Conservation (phyloP, 2,113 vertebrate species). For the Tretioscincus oriximinensis region DNA sequence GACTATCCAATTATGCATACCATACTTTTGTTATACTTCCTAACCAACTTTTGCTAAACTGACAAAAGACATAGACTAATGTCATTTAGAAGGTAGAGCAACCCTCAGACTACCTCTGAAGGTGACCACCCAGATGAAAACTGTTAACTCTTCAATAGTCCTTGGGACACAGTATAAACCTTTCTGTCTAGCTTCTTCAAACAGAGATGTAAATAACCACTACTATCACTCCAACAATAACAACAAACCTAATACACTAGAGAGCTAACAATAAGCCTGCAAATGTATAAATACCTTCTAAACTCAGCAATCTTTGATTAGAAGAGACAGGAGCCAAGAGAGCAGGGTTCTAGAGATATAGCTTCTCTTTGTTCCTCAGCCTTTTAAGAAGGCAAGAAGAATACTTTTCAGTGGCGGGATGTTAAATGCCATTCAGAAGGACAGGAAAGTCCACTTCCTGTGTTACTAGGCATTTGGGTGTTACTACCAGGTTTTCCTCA, state of each 20-base stretch:
- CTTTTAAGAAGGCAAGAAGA: background rate
- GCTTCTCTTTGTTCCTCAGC: background rate
- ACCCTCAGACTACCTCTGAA: background rate
- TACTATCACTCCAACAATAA: background rate
- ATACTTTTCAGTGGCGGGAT: background rate
- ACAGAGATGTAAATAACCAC: background rate
- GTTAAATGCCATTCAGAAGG: background rate
- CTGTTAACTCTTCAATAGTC: background rate
- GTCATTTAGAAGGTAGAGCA: background rate
- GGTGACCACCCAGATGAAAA: background rate
- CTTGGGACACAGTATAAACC: no score
- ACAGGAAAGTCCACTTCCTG: conserved; percentile 16
- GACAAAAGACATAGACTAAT: background rate
- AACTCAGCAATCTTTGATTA: background rate
- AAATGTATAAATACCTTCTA: background rate
- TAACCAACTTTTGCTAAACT: background rate
- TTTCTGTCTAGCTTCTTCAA: background rate
- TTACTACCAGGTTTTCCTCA: conserved; percentile 9
- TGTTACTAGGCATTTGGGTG: background rate
- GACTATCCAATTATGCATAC: background rate
- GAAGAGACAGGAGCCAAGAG: background rate
- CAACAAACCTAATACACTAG: background rate
- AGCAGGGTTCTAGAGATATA: background rate
- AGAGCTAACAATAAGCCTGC: background rate
- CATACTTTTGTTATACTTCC: background rate